Percentiles rank a stretch among this genome's conserved stretches.
Conservation (phyloP, 2,113 vertebrate genomes). For the Echinops telfairi region DNA sequence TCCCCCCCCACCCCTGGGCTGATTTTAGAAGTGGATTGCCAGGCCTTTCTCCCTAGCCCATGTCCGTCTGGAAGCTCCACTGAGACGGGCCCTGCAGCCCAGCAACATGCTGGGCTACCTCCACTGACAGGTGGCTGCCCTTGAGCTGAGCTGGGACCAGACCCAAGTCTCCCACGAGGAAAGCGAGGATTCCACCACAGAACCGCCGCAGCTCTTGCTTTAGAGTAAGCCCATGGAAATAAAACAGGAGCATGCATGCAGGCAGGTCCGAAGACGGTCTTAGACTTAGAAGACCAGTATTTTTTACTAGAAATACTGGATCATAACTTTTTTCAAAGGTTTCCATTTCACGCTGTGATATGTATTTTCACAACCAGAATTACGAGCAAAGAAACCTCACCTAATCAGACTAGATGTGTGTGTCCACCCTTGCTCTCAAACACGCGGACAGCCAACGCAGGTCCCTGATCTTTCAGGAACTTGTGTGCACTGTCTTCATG, state of each 20-base stretch:
- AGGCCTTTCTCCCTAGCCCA: background rate
- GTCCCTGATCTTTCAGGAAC: background rate
- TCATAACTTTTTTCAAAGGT: background rate
- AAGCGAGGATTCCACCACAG: background rate
- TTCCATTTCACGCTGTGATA: background rate
- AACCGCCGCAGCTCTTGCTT: background rate
- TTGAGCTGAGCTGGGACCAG: background rate
- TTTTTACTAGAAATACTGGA: background rate
- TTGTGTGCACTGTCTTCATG: background rate
- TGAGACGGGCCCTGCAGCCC: background rate
- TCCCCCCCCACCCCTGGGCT: background rate
- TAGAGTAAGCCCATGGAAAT: background rate
- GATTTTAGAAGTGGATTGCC: background rate
- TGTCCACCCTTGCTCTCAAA: background rate
- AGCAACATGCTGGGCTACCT: background rate
- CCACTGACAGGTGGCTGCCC: background rate
- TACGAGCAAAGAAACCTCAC: background rate
- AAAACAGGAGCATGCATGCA: background rate
- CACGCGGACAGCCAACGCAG: background rate
- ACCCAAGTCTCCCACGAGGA: background rate
- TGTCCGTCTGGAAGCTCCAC: background rate
- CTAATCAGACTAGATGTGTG: background rate
- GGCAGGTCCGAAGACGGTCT: background rate
- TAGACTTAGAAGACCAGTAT: background rate
- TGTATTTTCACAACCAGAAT: background rate